Evolutionary conservation across 1,140 invertebrate genomes (phyloP), one percentile per base, ranked within the genome.

Genomic region (Heterodera carotae): DNA sequence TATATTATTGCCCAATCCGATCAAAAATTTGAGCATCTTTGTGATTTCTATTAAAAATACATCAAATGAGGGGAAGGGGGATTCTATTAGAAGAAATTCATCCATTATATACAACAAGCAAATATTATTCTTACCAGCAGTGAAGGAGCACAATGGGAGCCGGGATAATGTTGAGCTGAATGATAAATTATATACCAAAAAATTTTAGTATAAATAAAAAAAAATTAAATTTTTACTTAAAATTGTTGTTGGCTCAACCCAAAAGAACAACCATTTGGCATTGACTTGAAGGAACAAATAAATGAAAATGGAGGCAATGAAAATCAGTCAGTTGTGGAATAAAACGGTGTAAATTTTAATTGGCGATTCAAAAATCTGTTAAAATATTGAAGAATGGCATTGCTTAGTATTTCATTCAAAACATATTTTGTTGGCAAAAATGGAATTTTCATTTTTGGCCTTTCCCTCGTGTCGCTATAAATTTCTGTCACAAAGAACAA

Each of bases 271-370:
- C 94, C 95, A 98, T 88, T 99, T 99, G 82, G 92, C 91, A 88
- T 97, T 93, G 66, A 93, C 91, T 89, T 98, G 91, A 79, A 94
- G 90, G 59, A 94, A 93, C 90, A 99, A 92, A 90, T 97, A 99
- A 62, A 93, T 92, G 90, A 99, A 98, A 39, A 98, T 91, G 43
- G 93, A 91, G 36, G 92, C 85, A 66, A 98, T 90, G 90, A 98
- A 97, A 39, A 98, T 88, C 15, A 98, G 87, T 90, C n/a, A n/a
- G n/a, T n/a, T 98, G 94, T 8, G 96, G 96, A 73, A 98, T 89
- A 88, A 97, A 98, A 97, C 94, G 80, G 95, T 91, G 78, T 96
- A 85, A 67, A 98, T 93, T 85, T 92, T 94, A 67, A 87, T 87
- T 64, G 82, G 81, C 8, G 85, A 87, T 68, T 85, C 81, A 86